A percentile compares a stretch with the other conserved stretches of the same genome.
phyloP scores from a whole-genome alignment of 2,888 invertebrate genomes.

The Diarsia dahlii region DNA sequence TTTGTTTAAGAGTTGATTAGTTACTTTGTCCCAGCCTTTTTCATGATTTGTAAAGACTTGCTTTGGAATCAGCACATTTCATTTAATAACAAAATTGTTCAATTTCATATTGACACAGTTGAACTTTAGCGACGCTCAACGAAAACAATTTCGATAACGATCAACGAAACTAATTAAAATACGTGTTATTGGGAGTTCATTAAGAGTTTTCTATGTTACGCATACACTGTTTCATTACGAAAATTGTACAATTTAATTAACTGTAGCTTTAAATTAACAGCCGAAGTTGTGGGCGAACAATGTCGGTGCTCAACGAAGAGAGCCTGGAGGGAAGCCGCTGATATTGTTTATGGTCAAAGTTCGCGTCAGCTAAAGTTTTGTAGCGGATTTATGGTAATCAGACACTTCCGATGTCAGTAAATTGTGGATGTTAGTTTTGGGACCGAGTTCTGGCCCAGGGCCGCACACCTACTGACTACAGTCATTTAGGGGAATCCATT shows the following conservation, averaged over 20 bases:
- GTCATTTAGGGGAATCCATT: constrained; percentile 59
- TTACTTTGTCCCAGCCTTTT: constrained; percentile 20
- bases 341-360: constrained; percentile 73
- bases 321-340: constrained; percentile 38
- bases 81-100: constrained; percentile 26
- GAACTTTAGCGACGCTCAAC: constrained; percentile 37
- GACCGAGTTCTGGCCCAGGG: constrained; percentile 37
- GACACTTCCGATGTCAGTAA: constrained; percentile 64
- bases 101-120: constrained; percentile 14
- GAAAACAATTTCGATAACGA: constrained; percentile 48
- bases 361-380: constrained; percentile 64
- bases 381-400: constrained; percentile 72
- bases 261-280: constrained; percentile 52
- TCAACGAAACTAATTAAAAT: constrained; percentile 57
- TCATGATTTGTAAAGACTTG: constrained; percentile 19
- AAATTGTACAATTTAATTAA: constrained; percentile 56
- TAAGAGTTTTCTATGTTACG: constrained; percentile 38
- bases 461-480: constrained; percentile 42
- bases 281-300: constrained; percentile 54
- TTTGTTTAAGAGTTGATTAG: constrained; percentile 35
- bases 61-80: constrained; percentile 11
- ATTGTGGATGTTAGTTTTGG: constrained; percentile 60
- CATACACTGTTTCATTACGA: constrained; percentile 42
- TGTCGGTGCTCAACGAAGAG: constrained; percentile 41
- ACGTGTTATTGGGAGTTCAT: constrained; percentile 39